Base-by-base conservation (phyloP, 2,888 invertebrate genomes). In the Epistrophella euchroma region DNA sequence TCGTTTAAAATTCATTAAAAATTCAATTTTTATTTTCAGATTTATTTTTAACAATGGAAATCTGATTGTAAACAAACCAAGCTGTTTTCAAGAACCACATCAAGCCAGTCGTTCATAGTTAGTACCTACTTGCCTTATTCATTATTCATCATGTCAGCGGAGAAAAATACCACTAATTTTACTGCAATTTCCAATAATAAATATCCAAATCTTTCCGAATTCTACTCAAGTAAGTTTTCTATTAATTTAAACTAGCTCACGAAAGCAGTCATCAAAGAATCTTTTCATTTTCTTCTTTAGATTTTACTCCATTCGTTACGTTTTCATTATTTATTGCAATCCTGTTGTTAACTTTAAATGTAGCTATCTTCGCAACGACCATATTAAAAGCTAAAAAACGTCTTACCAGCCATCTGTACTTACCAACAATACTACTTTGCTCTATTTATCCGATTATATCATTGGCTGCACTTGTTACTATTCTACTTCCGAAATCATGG, bases 371-470 rank as follows among this genome's bases (percentile, higher is more conserved):
- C 71, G 76, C 89, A 28, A 90, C 91, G 5, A 92, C 92, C 2
- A 88, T 89, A 28, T 78, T 89, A 7, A 89, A 89, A 62, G 52
- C 90, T 58, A 83, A 88, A 32, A 89, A 89, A 10, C 89, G 88
- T 55, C 88, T 91, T 0, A 89, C 84, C 37, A 89, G 88, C 4
- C 87, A 89, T 9, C 88, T 90, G 19, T 88, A 90, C 6, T 66
- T 70, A 3, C 89, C 89, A 11, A 90, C 90, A 0, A 89, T 89
- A 22, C 45, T 89, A 2, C 88, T 92, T 78, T 91, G 91, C 81
- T 90, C 90, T 2, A 60, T 92, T 22, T 92, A 92, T 88, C 91
- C 92, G 28, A 60, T 92, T 6, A 90, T 92, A 17, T 90, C 91
- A 25, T 15, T 90, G 68, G 90, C 91, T 3, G 92, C 92, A 0